Conservation (phyloP, 2,797 vertebrate genomes). For the Sebastes nivosus region DNA sequence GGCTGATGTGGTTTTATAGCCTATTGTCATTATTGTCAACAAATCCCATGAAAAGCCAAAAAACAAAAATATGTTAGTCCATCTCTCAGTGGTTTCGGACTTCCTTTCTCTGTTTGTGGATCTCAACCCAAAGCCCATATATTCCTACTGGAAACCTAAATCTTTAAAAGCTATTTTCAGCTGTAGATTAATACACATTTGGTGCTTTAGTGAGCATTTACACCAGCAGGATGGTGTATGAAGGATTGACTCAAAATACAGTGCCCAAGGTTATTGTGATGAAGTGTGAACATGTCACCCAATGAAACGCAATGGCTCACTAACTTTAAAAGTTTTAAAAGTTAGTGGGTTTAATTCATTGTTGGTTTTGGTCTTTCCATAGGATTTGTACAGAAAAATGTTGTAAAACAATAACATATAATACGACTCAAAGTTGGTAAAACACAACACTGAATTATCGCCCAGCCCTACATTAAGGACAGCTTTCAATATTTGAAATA, state of each 20-base stretch:
- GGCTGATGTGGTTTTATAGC: not conserved
- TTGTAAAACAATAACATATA: not conserved
- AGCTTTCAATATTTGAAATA: slow-evolving; percentile 7
- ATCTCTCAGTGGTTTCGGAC: not conserved
- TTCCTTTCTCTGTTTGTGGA: not conserved
- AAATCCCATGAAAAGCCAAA: slow-evolving; percentile 4
- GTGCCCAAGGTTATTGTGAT: not conserved
- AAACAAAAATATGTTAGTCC: not conserved
- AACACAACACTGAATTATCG: not conserved
- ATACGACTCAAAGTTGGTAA: not conserved
- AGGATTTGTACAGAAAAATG: not conserved
- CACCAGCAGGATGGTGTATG: not conserved
- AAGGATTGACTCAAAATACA: not conserved
- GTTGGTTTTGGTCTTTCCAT: slow-evolving; percentile 6
- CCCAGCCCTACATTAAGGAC: not conserved
- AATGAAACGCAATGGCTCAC: not conserved
- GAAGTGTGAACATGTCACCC: not conserved
- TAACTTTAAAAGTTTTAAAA: not conserved
- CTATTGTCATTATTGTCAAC: not conserved
- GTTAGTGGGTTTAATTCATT: not conserved
- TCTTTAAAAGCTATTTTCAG: not conserved
- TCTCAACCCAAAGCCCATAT: not conserved
- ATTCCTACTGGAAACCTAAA: not conserved
- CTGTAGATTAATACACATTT: not conserved
- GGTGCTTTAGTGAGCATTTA: not conserved